These are phyloP conservation scores for Mus spicilegus DNA, from an alignment of 2,113 vertebrate genomes.

Conservation along the genomic window DNA sequence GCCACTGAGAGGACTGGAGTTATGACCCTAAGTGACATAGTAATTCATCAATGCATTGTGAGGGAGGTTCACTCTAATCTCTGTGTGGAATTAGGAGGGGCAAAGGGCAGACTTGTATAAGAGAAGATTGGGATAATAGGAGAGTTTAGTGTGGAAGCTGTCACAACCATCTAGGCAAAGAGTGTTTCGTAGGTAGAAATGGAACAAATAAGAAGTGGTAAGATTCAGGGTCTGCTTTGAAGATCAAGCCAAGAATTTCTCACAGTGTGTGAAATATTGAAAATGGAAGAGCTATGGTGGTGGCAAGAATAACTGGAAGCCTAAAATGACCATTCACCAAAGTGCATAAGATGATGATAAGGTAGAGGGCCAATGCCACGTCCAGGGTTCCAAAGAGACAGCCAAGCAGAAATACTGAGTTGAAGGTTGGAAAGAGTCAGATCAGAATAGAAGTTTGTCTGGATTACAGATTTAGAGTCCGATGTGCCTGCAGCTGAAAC, in stretches of 20 bases:
- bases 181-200: not conserved
- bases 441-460: not conserved
- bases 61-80: not conserved
- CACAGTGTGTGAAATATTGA: accelerated
- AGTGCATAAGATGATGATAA: not conserved
- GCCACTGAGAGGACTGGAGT: too few species aligned
- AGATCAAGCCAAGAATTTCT: not conserved
- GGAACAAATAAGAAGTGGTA: not conserved
- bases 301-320: not conserved
- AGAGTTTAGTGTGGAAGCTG: not conserved
- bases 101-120: not conserved
- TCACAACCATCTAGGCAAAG: not conserved
- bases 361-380: not conserved
- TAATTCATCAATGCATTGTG: not conserved
- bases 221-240: not conserved
- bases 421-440: not conserved
- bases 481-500: not conserved
- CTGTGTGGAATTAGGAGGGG: too few species aligned
- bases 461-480: not conserved
- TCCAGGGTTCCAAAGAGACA: not conserved
- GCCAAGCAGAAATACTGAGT: not conserved
- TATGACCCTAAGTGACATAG: not conserved
- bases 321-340: not conserved
- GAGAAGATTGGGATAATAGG: not conserved
- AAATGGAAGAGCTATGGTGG: not conserved